Base-by-base conservation (phyloP, 1,140 invertebrate species). In the Thaumetopoea pityocampa region DNA sequence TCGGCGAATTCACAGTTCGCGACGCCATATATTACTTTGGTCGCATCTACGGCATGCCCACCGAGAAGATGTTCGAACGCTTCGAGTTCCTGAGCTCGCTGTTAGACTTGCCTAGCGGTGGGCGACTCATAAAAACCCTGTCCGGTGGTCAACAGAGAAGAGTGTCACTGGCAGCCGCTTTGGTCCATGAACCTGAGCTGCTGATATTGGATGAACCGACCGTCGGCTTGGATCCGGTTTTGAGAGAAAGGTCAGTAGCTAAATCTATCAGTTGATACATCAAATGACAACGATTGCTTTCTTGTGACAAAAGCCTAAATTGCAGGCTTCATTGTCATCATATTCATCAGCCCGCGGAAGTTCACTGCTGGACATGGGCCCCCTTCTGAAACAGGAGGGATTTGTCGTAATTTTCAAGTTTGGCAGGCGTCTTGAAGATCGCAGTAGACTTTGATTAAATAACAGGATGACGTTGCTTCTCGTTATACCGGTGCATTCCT, bases 151-250 rank as follows among this genome's bases (percentile, higher is more conserved):
- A 98, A 74, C 93, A 96, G 73, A 86, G 96, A 38, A 85, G 96
- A 41, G 90, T 96, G 0, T 96, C 94, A 0, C 91, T 98, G 29
- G 95, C 95, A 2, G 91, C 92, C 4, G 93, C 95, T 0, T 76
- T 98, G 51, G 88, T 98, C 0, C 95, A 98, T 56, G 91, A 93
- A 51, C 95, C 96, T 0, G 92, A 96, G 70, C 78, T 98, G 0
- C 78, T 98, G 0, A 95, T 98, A 33, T 82, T 98, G 32, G 96
- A 98, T 71, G 96, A 98, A 77, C 96, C 96, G 0, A 98, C 96
- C 0, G 96, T 97, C 5, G 96, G 96, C 4, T 86, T 98, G 16
- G 96, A 98, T 86, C 96, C 96, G 1, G 85, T 97, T 37, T 79
- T 98, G 9, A 88, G 96, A 77, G 92, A 96, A 70, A 92, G 90